phyloP scores from a whole-genome alignment of 53 echinoderm and acorn worm species.

The Paracentrotus lividus region DNA sequence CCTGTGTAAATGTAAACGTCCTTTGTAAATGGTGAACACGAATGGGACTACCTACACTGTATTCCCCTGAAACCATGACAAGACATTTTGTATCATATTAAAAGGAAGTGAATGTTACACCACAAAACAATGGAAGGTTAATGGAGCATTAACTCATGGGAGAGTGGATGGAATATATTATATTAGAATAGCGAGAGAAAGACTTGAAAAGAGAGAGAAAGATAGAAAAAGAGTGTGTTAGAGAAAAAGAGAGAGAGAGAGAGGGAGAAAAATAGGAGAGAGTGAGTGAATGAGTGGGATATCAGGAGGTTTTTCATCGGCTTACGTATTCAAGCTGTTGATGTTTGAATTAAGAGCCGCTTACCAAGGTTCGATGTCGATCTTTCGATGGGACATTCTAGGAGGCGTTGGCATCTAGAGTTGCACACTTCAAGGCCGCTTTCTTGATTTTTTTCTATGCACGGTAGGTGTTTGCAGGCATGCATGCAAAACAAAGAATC shows the following conservation, averaged over 20 bases:
- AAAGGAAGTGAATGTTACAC: not conserved
- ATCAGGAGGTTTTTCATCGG: conserved; percentile 37
- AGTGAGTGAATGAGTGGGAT: conserved; percentile 7
- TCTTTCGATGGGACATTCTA: conserved; percentile 39
- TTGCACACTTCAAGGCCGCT: conserved; percentile 49
- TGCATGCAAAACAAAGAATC: conserved; percentile 32
- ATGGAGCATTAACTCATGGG: not conserved
- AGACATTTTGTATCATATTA: not conserved
- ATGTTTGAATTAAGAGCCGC: conserved; percentile 49
- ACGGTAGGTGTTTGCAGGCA: conserved; percentile 16
- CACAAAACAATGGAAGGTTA: not conserved
- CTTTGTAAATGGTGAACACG: too few species aligned
- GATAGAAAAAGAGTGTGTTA: not conserved
- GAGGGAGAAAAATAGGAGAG: not conserved
- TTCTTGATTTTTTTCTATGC: conserved; percentile 27
- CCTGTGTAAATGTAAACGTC: too few species aligned
- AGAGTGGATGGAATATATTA: not conserved
- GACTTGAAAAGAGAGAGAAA: not conserved
- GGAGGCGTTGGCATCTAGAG: not conserved
- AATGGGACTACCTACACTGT: too few species aligned
- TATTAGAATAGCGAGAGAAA: not conserved
- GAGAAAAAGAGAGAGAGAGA: not conserved
- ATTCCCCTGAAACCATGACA: not conserved
- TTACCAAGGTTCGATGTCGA: conserved; percentile 42
- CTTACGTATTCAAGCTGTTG: conserved; percentile 47